Conservation (phyloP, 2,797 vertebrate species). For the Gila robusta region DNA sequence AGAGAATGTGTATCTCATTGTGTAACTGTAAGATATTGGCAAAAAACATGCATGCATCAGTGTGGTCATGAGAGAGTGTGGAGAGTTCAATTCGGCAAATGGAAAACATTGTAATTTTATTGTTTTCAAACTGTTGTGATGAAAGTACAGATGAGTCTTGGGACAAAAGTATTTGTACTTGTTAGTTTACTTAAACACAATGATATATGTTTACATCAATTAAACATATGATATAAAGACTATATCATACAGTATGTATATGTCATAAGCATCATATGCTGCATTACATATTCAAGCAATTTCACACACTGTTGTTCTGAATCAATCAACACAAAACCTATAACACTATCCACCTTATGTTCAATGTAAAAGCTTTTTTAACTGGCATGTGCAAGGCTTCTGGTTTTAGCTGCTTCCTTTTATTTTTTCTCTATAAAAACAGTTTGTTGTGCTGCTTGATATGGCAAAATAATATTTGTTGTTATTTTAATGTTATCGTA, state of each 20-base stretch:
- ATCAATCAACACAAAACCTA: neutral
- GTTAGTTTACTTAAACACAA: neutral
- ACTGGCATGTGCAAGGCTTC: neutral
- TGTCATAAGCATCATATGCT: neutral
- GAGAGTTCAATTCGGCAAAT: neutral
- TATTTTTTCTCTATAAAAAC: neutral
- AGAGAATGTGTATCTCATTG: neutral
- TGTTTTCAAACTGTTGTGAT: conserved; percentile 20
- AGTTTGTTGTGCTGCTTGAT: neutral
- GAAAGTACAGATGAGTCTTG: neutral
- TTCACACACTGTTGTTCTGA: neutral
- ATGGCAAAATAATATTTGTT: neutral
- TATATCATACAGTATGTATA: neutral
- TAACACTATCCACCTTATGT: neutral
- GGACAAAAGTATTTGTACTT: neutral
- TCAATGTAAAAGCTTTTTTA: neutral
- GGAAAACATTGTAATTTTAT: neutral
- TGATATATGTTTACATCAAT: too few species aligned
- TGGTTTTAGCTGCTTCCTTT: neutral
- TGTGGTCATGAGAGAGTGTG: neutral
- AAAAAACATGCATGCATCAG: neutral
- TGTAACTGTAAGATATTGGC: neutral
- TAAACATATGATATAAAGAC: too few species aligned
- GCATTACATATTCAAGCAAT: neutral
- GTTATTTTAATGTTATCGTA: neutral